Evolutionary conservation across 2,113 vertebrate species (phyloP), one percentile per base, ranked within the genome.

Genomic region (Polypterus senegalus): DNA sequence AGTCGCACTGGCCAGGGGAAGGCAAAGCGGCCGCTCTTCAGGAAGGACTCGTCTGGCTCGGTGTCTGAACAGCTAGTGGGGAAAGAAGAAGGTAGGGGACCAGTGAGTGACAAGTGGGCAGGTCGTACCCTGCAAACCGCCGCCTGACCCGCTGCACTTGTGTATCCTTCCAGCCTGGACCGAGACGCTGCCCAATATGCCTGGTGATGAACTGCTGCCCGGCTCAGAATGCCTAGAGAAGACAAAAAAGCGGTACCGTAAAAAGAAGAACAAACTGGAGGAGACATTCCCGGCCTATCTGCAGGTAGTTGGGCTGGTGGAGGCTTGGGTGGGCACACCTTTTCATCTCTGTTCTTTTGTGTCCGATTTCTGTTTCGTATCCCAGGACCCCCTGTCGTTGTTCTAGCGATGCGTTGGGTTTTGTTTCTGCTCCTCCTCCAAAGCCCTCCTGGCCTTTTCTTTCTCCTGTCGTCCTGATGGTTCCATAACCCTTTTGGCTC

Each of bases 181-280:
- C 49, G 95, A 91, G 54, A 81, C 87, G 43, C 66, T 88, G 43
- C 79, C 83, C 58, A 92, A 92, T 8, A 76, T 80, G 54, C 86
- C 90, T 1, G 73, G 86, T 58, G 86, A 93, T 63, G 92, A 92
- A 65, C 79, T 77, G 0, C 62, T 63, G 3, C 79, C 83, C 7
- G 71, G 81, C 47, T 76, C 76, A 7, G 89, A 92, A 10, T 84
- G 75, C 58, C 78, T 80, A n/a, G 94, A 97, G 67, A 97, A 97
- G 75, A 91, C 88, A 27, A 98, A 94, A 75, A 97, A 97, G 70
- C 89, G 94, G 63, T 99, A 98, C 76, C 83, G 94, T 44, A 98
- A 96, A 80, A 93, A 94, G 84, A 98, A 97, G 76, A 97, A 92
- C 1, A 93, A 97, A 62, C 88, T 99, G 1, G 96, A 99, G 70